Percentiles rank a stretch among this genome's conserved stretches.
Evolutionary conservation across 2,888 invertebrate species (phyloP).

Genomic region (Cephus rjabovi): DNA sequence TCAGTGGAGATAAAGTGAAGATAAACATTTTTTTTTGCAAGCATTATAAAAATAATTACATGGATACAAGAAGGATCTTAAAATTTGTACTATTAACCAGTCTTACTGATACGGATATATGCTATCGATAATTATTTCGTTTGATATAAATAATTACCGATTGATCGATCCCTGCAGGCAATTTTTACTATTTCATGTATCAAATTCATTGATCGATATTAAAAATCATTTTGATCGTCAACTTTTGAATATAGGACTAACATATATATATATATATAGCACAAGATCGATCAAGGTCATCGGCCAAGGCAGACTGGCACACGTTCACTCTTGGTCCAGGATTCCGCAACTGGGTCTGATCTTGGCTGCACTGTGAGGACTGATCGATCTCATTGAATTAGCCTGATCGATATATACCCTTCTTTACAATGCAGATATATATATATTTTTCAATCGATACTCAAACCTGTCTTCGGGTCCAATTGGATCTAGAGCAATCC

Average conservation of each 20-base stretch:
- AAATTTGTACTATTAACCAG: not conserved
- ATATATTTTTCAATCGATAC: not conserved
- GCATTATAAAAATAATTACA: not conserved
- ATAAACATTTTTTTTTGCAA: not conserved
- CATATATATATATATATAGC: not conserved
- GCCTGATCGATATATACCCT: not conserved
- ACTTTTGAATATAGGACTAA: not conserved
- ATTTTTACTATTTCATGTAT: not conserved
- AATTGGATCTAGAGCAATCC: not conserved
- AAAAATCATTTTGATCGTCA: not conserved
- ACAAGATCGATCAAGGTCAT: constrained; percentile 26
- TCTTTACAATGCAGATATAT: not conserved
- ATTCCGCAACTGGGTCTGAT: constrained; percentile 15
- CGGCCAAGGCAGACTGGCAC: constrained; percentile 34
- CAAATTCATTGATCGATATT: not conserved
- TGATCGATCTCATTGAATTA: not conserved
- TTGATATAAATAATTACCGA: not conserved
- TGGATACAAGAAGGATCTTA: not conserved
- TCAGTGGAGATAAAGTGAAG: not conserved
- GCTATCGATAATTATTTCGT: no score
- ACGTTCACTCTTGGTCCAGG: constrained; percentile 28
- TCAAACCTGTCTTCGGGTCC: not conserved
- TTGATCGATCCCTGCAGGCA: not conserved
- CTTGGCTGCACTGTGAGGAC: not conserved
- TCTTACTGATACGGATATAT: not conserved